Conservation (phyloP, 2,113 vertebrate genomes). For the Dermatemys mawii region DNA sequence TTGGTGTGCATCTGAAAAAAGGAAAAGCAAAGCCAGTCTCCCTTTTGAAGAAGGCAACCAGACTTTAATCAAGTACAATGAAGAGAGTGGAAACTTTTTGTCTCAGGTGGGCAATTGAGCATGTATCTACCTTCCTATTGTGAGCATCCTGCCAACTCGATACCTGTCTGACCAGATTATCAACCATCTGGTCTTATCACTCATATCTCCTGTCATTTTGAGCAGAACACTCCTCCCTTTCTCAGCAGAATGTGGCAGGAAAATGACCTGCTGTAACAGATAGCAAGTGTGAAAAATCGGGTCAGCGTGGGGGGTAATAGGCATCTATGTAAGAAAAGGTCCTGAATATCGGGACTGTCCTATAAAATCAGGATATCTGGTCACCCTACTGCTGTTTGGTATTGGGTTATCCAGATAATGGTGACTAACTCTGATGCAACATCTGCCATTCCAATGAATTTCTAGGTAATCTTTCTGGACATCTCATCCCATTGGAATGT, state of each 20-base stretch:
- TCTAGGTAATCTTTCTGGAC: background rate
- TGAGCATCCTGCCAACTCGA: background rate
- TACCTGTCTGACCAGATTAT: background rate
- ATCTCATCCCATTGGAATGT: background rate
- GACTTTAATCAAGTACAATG: slow-evolving; percentile 59
- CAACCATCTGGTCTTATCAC: background rate
- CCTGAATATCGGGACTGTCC: too few species aligned
- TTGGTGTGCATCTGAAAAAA: background rate
- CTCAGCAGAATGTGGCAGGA: background rate
- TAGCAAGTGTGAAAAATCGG: too few species aligned
- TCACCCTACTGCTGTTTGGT: too few species aligned
- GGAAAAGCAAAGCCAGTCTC: background rate
- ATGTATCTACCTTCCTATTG: background rate
- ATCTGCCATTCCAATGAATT: background rate
- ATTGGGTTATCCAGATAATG: background rate
- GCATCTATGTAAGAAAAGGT: too few species aligned
- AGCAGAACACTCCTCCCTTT: background rate
- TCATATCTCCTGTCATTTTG: background rate
- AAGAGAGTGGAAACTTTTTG: slow-evolving; percentile 30
- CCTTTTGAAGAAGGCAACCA: slow-evolving; percentile 33
- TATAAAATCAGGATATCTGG: too few species aligned
- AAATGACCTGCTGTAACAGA: background rate
- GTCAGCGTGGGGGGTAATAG: too few species aligned
- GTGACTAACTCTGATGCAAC: background rate
- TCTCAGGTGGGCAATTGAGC: slow-evolving; percentile 22